Percentiles rank a stretch among this genome's conserved stretches.
phyloP scores from a whole-genome alignment of 2,797 vertebrate genomes.

The Lacerta bilineata region DNA sequence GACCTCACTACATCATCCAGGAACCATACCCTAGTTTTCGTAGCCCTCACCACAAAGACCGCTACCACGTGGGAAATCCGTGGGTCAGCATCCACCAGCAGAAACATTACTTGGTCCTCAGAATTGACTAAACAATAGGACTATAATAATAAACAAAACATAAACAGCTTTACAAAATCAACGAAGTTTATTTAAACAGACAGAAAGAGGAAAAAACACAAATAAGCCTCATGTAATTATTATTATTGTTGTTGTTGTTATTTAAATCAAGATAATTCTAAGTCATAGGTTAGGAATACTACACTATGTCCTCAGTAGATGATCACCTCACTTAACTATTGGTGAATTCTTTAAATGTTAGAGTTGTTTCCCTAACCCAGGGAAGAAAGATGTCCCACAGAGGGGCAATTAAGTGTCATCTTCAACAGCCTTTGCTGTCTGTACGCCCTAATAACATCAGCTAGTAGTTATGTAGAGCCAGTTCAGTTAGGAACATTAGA shows the following conservation, averaged over 20 bases:
- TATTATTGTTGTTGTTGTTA: too few relatives aligned
- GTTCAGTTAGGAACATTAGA: neutral
- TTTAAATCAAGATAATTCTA: neutral
- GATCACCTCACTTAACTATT: neutral
- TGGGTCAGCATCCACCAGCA: too few relatives aligned
- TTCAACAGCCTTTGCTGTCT: neutral
- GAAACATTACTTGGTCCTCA: too few relatives aligned
- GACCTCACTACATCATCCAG: too few relatives aligned
- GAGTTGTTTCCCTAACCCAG: neutral
- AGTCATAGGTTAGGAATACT: neutral
- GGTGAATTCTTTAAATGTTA: neutral
- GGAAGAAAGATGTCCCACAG: neutral
- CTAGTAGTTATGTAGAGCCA: too few relatives aligned
- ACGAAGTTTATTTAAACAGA: neutral
- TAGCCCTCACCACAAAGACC: too few relatives aligned
- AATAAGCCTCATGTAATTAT: neutral
- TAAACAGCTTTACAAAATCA: constrained; percentile 12
- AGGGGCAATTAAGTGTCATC: neutral
- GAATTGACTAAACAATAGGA: too few relatives aligned
- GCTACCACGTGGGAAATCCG: too few relatives aligned
- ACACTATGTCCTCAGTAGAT: neutral
- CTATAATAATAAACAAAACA: too few relatives aligned
- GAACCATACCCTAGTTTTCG: too few relatives aligned
- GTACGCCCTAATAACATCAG: too few relatives aligned
- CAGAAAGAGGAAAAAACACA: neutral